Evolutionary conservation across 2,888 invertebrate genomes (phyloP).

Genomic region (Pseudolycoriella hygida): DNA sequence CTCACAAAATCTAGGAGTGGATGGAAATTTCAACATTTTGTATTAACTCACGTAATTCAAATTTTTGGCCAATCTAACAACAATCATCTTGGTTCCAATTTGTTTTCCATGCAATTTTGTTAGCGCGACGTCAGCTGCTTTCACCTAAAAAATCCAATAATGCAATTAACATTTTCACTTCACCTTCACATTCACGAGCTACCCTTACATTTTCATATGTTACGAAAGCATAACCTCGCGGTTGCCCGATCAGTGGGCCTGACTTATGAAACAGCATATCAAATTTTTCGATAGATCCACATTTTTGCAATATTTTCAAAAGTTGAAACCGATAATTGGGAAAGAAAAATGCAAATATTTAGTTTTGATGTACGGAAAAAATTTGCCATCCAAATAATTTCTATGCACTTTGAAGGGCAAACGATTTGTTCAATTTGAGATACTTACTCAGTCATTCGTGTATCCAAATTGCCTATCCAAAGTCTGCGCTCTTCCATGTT

Average conservation of each 20-base stretch:
- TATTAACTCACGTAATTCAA: conserved; percentile 41
- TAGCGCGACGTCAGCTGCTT: conserved; percentile 54
- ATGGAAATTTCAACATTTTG: no score
- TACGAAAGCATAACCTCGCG: conserved; percentile 86
- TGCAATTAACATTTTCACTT: no score
- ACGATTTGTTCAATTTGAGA: conserved; percentile 9
- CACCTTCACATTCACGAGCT: no score
- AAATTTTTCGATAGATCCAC: conserved; percentile 86
- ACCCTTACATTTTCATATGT: conserved; percentile 48
- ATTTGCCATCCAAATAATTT: no score
- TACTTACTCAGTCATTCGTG: conserved; percentile 87
- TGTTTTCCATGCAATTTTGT: conserved; percentile 53
- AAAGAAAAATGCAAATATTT: background rate
- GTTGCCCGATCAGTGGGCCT: conserved; percentile 75
- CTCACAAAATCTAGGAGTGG: no score
- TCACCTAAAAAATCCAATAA: conserved; percentile 25
- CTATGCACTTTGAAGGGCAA: background rate
- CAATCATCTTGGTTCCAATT: conserved; percentile 55
- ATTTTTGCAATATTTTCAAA: conserved; percentile 89
- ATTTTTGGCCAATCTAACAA: conserved; percentile 67
- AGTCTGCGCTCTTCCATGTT: conserved; percentile 29
- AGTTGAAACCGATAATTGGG: conserved; percentile 71
- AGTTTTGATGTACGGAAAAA: background rate
- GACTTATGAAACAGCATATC: conserved; percentile 87
- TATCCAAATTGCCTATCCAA: conserved; percentile 87